Conservation (phyloP, 2,797 vertebrate genomes). For the Cynodonichthys magdalenae region DNA sequence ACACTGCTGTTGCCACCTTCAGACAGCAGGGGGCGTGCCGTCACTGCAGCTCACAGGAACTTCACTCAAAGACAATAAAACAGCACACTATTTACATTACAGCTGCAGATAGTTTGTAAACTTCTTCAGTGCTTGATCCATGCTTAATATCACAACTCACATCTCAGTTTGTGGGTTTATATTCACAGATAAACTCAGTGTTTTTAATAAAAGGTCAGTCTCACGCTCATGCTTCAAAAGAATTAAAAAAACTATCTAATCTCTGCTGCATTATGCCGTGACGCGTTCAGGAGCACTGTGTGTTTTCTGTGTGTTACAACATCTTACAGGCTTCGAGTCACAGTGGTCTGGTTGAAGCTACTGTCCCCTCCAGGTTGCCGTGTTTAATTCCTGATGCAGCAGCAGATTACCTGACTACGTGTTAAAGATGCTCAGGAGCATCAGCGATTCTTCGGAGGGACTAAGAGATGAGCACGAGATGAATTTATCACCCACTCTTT, state of each 20-base stretch:
- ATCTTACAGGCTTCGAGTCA: slow-evolving; percentile 42
- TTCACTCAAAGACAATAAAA: slow-evolving; percentile 40
- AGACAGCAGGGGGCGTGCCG: slow-evolving; percentile 4
- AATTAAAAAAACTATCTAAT: slow-evolving; percentile 34
- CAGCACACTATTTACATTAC: slow-evolving; percentile 67
- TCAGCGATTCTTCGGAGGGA: slow-evolving; percentile 43
- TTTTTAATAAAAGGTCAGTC: slow-evolving; percentile 13
- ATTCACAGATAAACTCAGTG: slow-evolving; percentile 33
- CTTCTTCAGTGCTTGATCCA: slow-evolving; percentile 51
- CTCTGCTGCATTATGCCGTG: slow-evolving; percentile 15
- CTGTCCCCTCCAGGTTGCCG: slow-evolving; percentile 44
- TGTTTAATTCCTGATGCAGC: slow-evolving; percentile 34
- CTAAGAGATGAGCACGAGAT: slow-evolving; percentile 29
- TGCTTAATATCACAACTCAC: slow-evolving; percentile 52
- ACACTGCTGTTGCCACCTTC: background rate
- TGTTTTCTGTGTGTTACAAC: slow-evolving; percentile 4
- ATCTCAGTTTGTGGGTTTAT: slow-evolving; percentile 15
- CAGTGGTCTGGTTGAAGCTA: slow-evolving; percentile 74
- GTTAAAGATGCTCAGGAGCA: slow-evolving; percentile 24
- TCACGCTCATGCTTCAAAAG: slow-evolving; percentile 26
- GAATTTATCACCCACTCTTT: slow-evolving; percentile 6
- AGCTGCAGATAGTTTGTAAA: slow-evolving; percentile 62
- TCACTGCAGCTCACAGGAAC: slow-evolving; percentile 30
- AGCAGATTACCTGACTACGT: slow-evolving; percentile 43
- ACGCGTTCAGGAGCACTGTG: slow-evolving; percentile 29